Percentiles rank a stretch among this genome's conserved stretches.
These are phyloP conservation scores for Antennarius maculatus DNA, from an alignment of 2,797 vertebrate species.

Conservation along the genomic window DNA sequence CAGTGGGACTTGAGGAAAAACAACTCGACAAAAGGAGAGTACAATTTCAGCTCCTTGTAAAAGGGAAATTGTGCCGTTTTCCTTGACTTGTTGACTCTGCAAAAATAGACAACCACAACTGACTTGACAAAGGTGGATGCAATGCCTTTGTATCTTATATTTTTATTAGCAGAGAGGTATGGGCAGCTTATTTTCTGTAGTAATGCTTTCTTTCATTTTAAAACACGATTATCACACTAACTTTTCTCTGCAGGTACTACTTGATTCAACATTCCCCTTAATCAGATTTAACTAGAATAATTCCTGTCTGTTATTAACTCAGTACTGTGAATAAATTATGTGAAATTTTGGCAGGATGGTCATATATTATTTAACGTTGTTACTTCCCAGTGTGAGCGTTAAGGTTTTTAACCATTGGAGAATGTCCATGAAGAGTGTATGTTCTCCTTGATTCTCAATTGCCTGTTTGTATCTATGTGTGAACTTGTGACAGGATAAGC, in stretches of 20 bases:
- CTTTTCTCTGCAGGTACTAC: neutral
- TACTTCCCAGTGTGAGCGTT: too few species aligned
- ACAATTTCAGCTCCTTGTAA: neutral
- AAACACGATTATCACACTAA: neutral
- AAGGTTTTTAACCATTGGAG: too few species aligned
- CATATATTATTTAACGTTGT: too few species aligned
- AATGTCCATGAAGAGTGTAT: too few species aligned
- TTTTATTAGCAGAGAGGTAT: slow-evolving; percentile 2
- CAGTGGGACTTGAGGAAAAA: slow-evolving; percentile 3
- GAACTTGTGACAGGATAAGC: too few species aligned
- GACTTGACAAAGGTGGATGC: neutral
- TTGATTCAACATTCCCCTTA: neutral
- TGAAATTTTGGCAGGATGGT: too few species aligned
- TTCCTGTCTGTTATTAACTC: neutral
- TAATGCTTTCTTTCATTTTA: neutral
- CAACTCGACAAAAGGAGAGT: slow-evolving; percentile 4
- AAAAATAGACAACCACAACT: too few species aligned
- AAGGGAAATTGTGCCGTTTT: neutral
- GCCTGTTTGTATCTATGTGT: too few species aligned
- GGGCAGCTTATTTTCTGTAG: neutral
- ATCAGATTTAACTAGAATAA: slow-evolving; percentile 6
- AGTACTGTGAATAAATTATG: too few species aligned
- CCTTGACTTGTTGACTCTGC: neutral
- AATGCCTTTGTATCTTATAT: neutral
- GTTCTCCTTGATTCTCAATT: too few species aligned